Base-by-base conservation (phyloP, 2,888 invertebrate genomes). In the Ichneumoninae sp. region DNA sequence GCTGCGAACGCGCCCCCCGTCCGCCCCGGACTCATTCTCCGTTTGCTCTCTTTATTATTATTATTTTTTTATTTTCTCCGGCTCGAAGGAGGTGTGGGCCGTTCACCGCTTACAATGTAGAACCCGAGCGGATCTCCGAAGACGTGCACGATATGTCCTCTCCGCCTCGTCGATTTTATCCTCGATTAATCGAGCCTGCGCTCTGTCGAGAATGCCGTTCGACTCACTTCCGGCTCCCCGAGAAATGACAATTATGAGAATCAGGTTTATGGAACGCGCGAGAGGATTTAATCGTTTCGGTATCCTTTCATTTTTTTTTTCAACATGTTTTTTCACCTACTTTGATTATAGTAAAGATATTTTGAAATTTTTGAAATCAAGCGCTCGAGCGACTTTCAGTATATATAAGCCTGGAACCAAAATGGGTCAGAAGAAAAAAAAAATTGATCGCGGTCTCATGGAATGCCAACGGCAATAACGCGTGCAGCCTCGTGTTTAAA, bases 11-110 rank as follows among this genome's bases (percentile, higher is more conserved):
- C 65, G 71, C 47, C 74, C 74, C 78, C 10, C 57, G 66, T 70
- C 71, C 71, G 57, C 69, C 50, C 69, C 52, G 75, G 36, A 65
- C 52, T 65, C 75, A 50, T 75, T 68, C 70, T 74, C 75, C 47
- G 47, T 66, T 82, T 47, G 60, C 52, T 76, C 66, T 60, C 77
- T 68, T 50, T 68, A 52, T 65, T 63, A 57, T 30, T 66, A 57
- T 69, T 71, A 19, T 60, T 60, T 30, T 60, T 30, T 60, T 30
- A 26, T 66, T 75, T 75, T 26, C 36, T 50, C 36, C 50, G 47
- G 16, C 30, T 50, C 66, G 65, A 66, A 66, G 16, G 8, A 75
- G 75, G 50, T 66, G 75, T 75, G 66, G 66, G 65, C 30, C 65
- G 65, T 50, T 65, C 52, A 75, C 75, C 75, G 63, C 66, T 75